Base-by-base conservation (phyloP, 2,113 vertebrate species). In the Gnathonemus echidnorhynchus region DNA sequence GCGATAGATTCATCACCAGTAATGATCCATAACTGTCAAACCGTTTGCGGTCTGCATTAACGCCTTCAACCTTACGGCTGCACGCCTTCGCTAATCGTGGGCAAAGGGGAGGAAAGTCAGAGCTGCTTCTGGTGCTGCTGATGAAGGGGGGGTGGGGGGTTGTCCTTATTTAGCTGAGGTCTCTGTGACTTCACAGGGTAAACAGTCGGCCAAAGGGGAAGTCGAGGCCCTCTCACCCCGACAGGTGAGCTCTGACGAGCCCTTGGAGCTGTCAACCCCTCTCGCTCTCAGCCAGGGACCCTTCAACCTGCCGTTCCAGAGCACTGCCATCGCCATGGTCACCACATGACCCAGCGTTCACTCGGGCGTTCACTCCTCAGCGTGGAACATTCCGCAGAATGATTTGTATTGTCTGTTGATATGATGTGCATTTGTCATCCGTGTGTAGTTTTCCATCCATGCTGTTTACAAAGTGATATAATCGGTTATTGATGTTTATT, bases 1-100 rank as follows among this genome's bases (percentile, higher is more conserved):
- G 45, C 5, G 11, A 50, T 86, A 86, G 84, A 48, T 49, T 5
- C 48, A 48, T 86, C 84, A 48, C 46, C n/a, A n/a, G 48, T 86
- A 86, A 86, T 86, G 84, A 86, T 86, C 45, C 42, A 48, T 86
- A 27, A 49, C 48, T 86, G 74, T 86, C 45, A 27, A n/a, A 27
- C 42, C 10, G 39, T 70, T 70, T 31, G 62, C 62, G 3, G 62
- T 70, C n/a, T 70, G 62, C 62, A 70, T 70, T 70, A 70, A 11
- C n/a, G 27, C 62, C 62, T 70, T 70, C n/a, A 13, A 70, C 62
- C 62, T 70, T 27, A 31, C 15, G 35, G 13, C 35, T 42, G 35
- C 35, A 42, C 3, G 15, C 74, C 15, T 39, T 80, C 74, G 5
- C 74, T 80, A 80, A 80, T 80, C 74, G 15, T 49, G 50, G 86